Percentiles rank a stretch among this genome's conserved stretches.
Evolutionary conservation across 2,797 vertebrate species (phyloP).

Genomic region (Eptatretus atami): DNA sequence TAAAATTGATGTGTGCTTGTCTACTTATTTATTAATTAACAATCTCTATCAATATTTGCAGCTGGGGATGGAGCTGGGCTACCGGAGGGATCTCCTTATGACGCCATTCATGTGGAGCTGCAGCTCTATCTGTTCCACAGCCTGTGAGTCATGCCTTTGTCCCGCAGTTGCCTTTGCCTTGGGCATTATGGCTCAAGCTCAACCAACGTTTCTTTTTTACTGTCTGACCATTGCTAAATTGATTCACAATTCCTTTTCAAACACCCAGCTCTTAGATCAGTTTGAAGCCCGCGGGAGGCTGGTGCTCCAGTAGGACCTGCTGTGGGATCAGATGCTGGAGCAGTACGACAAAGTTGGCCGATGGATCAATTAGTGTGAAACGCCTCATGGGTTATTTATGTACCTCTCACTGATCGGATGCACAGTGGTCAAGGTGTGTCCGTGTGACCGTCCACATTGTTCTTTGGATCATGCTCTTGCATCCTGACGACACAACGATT

Average conservation of each 20-base stretch:
- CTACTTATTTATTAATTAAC: no score
- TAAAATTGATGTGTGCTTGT: no score
- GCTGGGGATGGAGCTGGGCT: conserved; percentile 49
- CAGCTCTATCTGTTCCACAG: conserved; percentile 31
- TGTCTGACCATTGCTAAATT: no score
- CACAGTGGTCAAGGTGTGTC: conserved; percentile 26
- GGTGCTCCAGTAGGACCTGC: conserved; percentile 43
- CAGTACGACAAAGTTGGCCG: conserved; percentile 45
- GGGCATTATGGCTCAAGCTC: no score
- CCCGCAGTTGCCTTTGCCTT: no score
- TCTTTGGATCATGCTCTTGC: no score
- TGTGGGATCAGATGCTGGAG: conserved; percentile 37
- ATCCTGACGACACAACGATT: no score
- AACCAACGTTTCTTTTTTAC: no score
- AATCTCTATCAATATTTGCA: conserved; percentile 10
- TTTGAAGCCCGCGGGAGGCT: conserved; percentile 46
- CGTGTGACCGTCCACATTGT: no score
- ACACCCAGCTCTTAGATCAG: conserved; percentile 32
- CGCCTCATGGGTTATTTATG: conserved; percentile 58
- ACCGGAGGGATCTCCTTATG: conserved; percentile 35
- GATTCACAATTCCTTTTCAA: neutral
- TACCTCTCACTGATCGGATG: conserved; percentile 52
- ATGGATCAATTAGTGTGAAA: conserved; percentile 32
- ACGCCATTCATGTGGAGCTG: conserved; percentile 66
- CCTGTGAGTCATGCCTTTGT: conserved; percentile 21